These are phyloP conservation scores for Empidonax alnorum DNA, from an alignment of 2,113 vertebrate species.

Conservation along the genomic window DNA sequence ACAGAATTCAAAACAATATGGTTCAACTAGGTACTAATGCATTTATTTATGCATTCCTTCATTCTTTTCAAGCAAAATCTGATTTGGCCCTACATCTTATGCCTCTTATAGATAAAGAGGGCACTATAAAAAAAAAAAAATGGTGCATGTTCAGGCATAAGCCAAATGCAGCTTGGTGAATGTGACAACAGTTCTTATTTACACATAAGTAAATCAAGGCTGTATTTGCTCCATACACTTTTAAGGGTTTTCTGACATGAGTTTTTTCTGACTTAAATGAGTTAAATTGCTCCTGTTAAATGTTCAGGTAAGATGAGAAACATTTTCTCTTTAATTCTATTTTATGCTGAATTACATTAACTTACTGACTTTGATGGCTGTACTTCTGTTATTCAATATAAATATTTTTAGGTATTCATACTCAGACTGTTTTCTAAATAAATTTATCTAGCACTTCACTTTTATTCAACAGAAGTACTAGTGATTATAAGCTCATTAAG, in stretches of 20 bases:
- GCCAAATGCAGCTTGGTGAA: neutral
- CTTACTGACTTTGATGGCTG: neutral
- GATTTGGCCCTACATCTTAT: constrained; percentile 24
- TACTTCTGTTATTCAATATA: neutral
- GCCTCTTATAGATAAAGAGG: neutral
- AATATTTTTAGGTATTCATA: constrained; percentile 7
- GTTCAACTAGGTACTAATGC: neutral
- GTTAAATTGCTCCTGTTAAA: neutral
- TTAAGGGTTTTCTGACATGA: neutral
- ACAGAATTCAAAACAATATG: neutral
- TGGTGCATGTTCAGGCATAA: neutral
- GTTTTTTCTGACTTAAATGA: neutral
- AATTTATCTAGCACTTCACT: neutral
- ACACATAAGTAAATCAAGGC: neutral
- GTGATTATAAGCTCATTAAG: constrained; percentile 13
- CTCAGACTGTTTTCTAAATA: neutral
- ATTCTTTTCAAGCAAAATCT: constrained; percentile 18
- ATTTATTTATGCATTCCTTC: constrained; percentile 49
- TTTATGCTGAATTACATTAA: neutral
- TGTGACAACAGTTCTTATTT: neutral
- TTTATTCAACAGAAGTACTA: neutral
- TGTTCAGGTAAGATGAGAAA: neutral
- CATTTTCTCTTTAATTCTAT: neutral
- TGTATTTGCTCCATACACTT: neutral
- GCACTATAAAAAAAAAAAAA: neutral